Base-by-base conservation (phyloP, 2,797 vertebrate genomes). In the Selene dorsalis region DNA sequence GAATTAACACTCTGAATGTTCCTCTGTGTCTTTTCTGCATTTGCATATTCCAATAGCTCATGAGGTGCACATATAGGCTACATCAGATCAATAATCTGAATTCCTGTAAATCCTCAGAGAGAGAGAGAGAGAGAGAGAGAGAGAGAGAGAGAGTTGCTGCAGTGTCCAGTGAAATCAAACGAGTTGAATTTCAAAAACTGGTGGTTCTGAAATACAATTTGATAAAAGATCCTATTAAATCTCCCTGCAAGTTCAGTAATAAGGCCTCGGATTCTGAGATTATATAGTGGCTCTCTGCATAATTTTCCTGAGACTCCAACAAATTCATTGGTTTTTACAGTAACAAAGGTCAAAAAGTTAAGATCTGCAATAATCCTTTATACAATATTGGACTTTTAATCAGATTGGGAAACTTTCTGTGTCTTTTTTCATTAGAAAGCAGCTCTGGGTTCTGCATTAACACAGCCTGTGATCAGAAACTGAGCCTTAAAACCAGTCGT, bases 51-150 rank as follows among this genome's bases (percentile, higher is more conserved):
- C 78, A 20, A 6, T 3, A 30, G 53, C 47, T 69, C 39, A n/a
- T 22, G 48, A 11, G 6, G 26, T 38, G 57, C 57, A 39, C 38
- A 56, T 61, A 56, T 61, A 45, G 1, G 30, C 47, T 20, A 76
- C 75, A 47, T 58, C 45, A 17, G 63, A 83, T 82, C 78, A 63
- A 72, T 86, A 57, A 78, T 61, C 71, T 56, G 61, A 84, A 74
- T 80, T 78, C 60, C 50, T 72, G 38, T 80, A 60, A 64, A 79
- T 65, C 45, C 35, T 30, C 35, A 26, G 32, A 35, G 32, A 35
- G 32, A 35, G 7, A 35, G 32, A 35, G 32, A 35, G 32, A 35
- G 32, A 35, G 32, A 35, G 32, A 35, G 32, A 35, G 32, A 35
- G 32, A 35, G 32, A 35, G 32, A 35, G 5, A 35, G 32, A 35